phyloP scores from a whole-genome alignment of 1,140 invertebrate species.

The Megalopta genalis region DNA sequence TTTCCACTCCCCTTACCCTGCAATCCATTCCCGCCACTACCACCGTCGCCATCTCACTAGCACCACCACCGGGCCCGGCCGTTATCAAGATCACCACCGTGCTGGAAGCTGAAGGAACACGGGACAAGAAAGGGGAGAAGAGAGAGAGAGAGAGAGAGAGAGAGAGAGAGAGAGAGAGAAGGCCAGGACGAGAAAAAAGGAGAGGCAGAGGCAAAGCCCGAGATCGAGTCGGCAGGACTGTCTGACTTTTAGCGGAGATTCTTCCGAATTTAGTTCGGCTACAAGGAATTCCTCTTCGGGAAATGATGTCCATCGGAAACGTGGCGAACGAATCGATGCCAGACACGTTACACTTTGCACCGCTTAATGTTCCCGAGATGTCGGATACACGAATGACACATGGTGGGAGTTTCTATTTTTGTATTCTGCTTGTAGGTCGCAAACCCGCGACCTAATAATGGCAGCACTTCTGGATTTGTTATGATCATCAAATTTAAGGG shows the following conservation, averaged over 20 bases:
- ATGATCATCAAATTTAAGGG: too few relatives aligned
- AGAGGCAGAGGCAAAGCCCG: background rate
- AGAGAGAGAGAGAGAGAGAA: conserved; percentile 21
- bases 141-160: background rate
- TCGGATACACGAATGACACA: background rate
- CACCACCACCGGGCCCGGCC: conserved; percentile 4
- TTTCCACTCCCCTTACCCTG: conserved; percentile 65
- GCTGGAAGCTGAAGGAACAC: conserved; percentile 32
- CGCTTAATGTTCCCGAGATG: background rate
- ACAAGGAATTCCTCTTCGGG: conserved; percentile 7
- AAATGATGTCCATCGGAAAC: background rate
- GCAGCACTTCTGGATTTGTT: too few relatives aligned
- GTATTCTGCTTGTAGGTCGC: too few relatives aligned
- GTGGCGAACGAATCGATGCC: background rate
- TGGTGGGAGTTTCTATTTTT: too few relatives aligned
- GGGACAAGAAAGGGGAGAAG: background rate
- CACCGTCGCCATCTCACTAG: conserved; percentile 35
- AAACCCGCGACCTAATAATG: too few relatives aligned
- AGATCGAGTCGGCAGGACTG: background rate
- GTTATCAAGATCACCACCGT: conserved; percentile 59
- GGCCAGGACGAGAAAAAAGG: background rate
- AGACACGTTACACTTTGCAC: background rate
- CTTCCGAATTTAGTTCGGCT: conserved; percentile 40
- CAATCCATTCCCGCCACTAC: conserved; percentile 55
- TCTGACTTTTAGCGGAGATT: conserved; percentile 30